Conservation (phyloP, 2,113 vertebrate species). For the Actenoides lindsayi region DNA sequence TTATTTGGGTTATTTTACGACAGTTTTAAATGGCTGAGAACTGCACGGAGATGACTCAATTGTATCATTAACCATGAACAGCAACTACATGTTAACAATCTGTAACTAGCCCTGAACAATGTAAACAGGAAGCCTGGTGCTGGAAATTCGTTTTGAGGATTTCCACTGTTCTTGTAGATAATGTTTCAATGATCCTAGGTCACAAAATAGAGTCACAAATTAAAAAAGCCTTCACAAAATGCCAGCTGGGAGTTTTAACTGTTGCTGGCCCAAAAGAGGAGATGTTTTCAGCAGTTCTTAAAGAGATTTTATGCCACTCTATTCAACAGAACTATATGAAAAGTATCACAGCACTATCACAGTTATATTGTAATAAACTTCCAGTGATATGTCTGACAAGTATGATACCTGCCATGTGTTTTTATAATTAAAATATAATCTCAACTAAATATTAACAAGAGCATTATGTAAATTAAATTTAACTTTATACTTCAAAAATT, state of each 20-base stretch:
- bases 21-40: slow-evolving; percentile 27
- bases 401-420: background rate
- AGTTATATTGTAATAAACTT: background rate
- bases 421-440: background rate
- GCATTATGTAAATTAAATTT: background rate
- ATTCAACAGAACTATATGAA: background rate
- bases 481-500: background rate
- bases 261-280: background rate
- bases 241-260: background rate
- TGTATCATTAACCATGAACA: background rate
- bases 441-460: background rate
- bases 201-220: background rate
- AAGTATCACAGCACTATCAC: background rate
- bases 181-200: background rate
- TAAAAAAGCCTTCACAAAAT: background rate
- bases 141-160: slow-evolving; percentile 15
- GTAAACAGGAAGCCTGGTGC: slow-evolving; percentile 24
- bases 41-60: background rate
- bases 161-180: background rate
- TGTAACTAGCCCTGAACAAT: background rate
- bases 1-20: slow-evolving; percentile 6
- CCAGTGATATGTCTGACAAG: background rate
- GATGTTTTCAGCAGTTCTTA: background rate
- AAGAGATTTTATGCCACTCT: background rate
- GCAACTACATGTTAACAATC: background rate